These are phyloP conservation scores for Drosophila subsilvestris DNA, from an alignment of 2,888 invertebrate genomes.

Conservation along the genomic window DNA sequence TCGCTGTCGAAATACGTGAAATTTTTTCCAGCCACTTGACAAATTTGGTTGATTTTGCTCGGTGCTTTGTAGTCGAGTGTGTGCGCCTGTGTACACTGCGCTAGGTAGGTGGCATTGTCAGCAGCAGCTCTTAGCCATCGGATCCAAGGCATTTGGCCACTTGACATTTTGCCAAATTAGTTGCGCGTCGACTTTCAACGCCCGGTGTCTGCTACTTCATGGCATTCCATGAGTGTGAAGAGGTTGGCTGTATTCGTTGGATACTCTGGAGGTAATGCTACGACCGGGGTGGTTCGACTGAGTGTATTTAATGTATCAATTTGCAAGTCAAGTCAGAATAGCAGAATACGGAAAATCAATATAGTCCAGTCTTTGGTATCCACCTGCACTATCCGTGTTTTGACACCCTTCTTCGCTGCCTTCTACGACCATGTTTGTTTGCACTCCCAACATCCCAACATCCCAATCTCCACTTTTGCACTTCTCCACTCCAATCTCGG, in stretches of 20 bases:
- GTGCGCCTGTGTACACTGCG: conserved; percentile 25
- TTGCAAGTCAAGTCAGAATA: not conserved
- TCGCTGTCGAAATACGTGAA: conserved; percentile 59
- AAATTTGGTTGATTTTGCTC: conserved; percentile 45
- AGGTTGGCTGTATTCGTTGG: conserved; percentile 4
- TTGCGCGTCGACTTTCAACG: conserved; percentile 69
- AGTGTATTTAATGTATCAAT: conserved; percentile 18
- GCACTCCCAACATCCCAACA: conserved; percentile 4
- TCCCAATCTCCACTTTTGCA: not conserved
- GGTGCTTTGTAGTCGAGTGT: conserved; percentile 44
- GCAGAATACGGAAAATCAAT: conserved; percentile 2
- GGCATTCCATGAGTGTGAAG: conserved; percentile 3
- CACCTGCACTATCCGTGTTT: conserved; percentile 39
- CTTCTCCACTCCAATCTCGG: conserved; percentile 40
- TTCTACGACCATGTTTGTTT: conserved; percentile 16
- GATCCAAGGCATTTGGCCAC: conserved; percentile 58
- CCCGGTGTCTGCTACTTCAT: conserved; percentile 25
- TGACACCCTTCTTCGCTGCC: conserved; percentile 30
- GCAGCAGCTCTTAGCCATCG: conserved; percentile 63
- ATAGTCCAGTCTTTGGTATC: conserved; percentile 9
- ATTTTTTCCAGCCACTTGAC: conserved; percentile 72
- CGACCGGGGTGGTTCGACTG: not conserved
- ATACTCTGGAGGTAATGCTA: not conserved
- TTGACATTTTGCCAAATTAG: conserved; percentile 76
- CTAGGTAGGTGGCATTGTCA: conserved; percentile 47